Conservation (phyloP, 1,140 invertebrate species). For the Drosophila tristis region DNA sequence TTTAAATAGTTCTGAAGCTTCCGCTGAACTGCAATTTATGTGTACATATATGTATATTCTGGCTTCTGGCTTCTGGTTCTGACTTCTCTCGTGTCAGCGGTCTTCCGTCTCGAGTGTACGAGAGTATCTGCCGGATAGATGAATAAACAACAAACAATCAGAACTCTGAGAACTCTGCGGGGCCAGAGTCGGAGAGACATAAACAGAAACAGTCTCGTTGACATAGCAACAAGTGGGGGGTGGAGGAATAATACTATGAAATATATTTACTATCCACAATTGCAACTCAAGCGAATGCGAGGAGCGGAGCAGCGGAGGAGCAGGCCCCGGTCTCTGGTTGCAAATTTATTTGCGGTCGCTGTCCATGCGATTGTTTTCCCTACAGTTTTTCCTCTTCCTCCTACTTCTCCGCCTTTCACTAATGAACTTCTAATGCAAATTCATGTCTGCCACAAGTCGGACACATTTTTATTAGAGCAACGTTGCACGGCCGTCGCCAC, state of each 20-base stretch:
- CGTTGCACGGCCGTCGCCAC: slow-evolving; percentile 34
- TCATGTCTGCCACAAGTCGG: slow-evolving; percentile 47
- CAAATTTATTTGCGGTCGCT: slow-evolving; percentile 62
- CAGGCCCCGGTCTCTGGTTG: slow-evolving; percentile 12
- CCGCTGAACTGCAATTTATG: no score
- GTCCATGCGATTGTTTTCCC: slow-evolving; percentile 23
- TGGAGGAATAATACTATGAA: background rate
- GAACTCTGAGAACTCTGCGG: background rate
- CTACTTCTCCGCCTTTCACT: slow-evolving; percentile 52
- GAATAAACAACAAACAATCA: slow-evolving; percentile 26
- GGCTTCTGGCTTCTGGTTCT: no score
- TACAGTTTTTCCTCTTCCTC: slow-evolving; percentile 28
- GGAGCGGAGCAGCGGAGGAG: background rate
- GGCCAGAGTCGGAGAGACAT: background rate
- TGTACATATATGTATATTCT: no score
- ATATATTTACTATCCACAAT: no score
- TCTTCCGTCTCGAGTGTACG: no score
- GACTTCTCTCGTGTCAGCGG: no score
- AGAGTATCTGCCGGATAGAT: slow-evolving; percentile 26
- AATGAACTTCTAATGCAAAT: slow-evolving; percentile 82
- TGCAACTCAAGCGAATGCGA: no score
- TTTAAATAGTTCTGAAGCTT: no score
- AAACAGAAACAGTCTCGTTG: slow-evolving; percentile 62
- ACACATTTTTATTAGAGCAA: slow-evolving; percentile 51
- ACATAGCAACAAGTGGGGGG: slow-evolving; percentile 76